Conservation (phyloP, 2,797 vertebrate species). For the Psittacula derbiana region DNA sequence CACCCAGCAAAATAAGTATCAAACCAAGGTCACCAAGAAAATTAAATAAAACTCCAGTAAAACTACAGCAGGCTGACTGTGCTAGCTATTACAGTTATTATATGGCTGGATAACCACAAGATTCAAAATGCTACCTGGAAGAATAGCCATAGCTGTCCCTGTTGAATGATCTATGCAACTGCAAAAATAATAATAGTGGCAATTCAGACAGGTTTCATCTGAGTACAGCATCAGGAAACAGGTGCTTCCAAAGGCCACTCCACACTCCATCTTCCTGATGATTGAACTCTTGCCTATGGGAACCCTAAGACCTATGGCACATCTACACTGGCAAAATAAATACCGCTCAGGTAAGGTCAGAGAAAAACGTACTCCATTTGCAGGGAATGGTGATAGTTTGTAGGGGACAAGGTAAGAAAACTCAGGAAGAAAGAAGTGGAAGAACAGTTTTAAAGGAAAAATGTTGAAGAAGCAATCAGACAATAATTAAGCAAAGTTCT, state of each 20-base stretch:
- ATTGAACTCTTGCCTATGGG: rapidly evolving
- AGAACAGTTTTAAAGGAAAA: neutral
- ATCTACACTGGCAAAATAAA: neutral
- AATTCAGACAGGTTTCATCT: neutral
- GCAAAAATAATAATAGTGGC: neutral
- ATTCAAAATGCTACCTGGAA: neutral
- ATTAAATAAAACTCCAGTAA: neutral
- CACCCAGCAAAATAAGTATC: conserved; percentile 9
- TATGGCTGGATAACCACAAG: neutral
- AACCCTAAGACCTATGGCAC: neutral
- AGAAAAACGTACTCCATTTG: neutral
- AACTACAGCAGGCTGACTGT: neutral
- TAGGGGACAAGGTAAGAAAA: neutral
- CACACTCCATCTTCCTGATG: neutral
- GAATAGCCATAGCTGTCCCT: neutral
- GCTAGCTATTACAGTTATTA: neutral
- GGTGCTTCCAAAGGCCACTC: neutral
- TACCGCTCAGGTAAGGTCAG: neutral
- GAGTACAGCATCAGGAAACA: neutral
- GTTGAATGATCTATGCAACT: neutral
- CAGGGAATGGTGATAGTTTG: neutral
- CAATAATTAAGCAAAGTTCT: conserved; percentile 3
- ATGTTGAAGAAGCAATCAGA: conserved; percentile 30
- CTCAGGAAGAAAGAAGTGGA: neutral
- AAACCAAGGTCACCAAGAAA: neutral